Evolutionary conservation across 2,888 invertebrate genomes (phyloP), one percentile per base, ranked within the genome.

Genomic region (Scaptomyza parva): DNA sequence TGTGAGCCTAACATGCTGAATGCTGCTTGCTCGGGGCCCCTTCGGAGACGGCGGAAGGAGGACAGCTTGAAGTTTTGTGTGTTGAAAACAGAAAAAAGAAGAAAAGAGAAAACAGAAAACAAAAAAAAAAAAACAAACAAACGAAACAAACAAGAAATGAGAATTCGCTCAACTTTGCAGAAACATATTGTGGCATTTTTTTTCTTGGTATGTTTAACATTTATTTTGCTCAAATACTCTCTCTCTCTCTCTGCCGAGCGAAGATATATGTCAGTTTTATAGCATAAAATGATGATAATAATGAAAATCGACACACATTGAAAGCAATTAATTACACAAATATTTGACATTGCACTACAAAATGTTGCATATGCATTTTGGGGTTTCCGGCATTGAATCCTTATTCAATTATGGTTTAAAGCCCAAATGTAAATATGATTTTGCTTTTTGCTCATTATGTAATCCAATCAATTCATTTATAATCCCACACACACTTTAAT

Each of bases 61-160:
- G 20, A 20, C 9, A 8, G 9, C 28, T 57, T 69, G 53, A 69
- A 74, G 75, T 75, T 74, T 50, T 44, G n/a, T n/a, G n/a, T 22
- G 33, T 53, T 68, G 37, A 52, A 50, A 68, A 3, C 45, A 52
- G 51, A 4, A 30, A 33, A 26, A 2, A 28, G 3, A 1, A 28
- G 2, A 2, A 24, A 2, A 6, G n/a, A n/a, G n/a, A 6, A 30
- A 11, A 30, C 28, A 26, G 51, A 4, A 30, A 33, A 26, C 1
- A 28, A 9, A 1, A 28, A 8, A 2, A 24, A 2, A 6, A 6
- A 30, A 11, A 30, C 28, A 26, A 26, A 26, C 24, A 26, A 26
- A 33, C n/a, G n/a, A 33, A 30, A 30, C 12, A 12, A 12, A 30
- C 1, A 12, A n/a, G 1, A 33, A 33, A 6, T 4, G 7, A 44